phyloP scores from a whole-genome alignment of 2,113 vertebrate genomes.

The Silurus meridionalis region DNA sequence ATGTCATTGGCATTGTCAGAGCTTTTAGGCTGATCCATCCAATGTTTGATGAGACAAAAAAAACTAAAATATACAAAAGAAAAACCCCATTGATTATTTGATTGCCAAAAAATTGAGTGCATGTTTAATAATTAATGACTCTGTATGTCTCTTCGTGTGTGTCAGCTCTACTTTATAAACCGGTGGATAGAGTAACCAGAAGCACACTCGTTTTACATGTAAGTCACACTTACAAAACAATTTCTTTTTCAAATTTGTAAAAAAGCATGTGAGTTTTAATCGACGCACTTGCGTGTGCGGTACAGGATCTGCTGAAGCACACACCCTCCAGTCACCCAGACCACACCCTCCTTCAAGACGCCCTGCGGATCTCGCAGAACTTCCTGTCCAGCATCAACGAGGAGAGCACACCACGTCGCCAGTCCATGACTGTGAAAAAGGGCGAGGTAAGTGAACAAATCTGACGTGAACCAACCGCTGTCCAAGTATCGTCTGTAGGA shows the following conservation, averaged over 20 bases:
- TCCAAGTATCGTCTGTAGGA: not conserved
- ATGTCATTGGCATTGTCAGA: not conserved
- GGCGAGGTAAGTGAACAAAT: slow-evolving; percentile 82
- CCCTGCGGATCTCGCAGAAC: slow-evolving; percentile 95
- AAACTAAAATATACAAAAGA: not conserved
- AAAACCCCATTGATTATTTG: not conserved
- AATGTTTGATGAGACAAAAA: not conserved
- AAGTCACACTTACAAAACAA: slow-evolving; percentile 66
- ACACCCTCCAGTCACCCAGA: slow-evolving; percentile 90
- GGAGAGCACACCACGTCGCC: slow-evolving; percentile 90
- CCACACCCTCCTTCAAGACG: slow-evolving; percentile 89
- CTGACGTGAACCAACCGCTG: not conserved
- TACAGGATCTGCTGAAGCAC: slow-evolving; percentile 94
- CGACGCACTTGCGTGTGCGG: not conserved
- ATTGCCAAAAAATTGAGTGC: not conserved
- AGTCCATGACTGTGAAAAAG: slow-evolving; percentile 92
- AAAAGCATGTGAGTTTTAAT: not conserved
- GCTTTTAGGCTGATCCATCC: not conserved
- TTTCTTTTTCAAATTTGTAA: not conserved
- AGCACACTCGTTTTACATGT: slow-evolving; percentile 96
- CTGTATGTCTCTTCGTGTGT: slow-evolving; percentile 19
- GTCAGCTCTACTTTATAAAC: slow-evolving; percentile 92
- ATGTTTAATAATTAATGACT: slow-evolving; percentile 28
- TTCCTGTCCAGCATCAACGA: slow-evolving; percentile 98
- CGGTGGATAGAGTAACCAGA: slow-evolving; percentile 95